A percentile compares a stretch with the other conserved stretches of the same genome.
Evolutionary conservation across 2,797 vertebrate species (phyloP).

Genomic region (Arrhamphus sclerolepis): DNA sequence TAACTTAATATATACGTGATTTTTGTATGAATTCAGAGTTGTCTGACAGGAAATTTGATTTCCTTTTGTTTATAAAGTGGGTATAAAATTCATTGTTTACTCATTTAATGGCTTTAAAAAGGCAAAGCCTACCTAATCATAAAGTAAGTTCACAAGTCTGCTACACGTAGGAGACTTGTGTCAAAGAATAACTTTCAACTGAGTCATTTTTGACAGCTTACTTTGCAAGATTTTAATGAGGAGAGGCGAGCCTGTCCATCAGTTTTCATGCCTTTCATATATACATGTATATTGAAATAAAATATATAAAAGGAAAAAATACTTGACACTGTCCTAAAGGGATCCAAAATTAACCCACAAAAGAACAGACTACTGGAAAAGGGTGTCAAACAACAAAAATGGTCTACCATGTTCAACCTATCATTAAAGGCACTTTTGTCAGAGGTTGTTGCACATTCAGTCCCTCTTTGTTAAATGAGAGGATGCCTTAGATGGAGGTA

Average conservation of each 20-base stretch:
- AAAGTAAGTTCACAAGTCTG: too few species aligned
- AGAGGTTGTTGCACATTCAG: constrained; percentile 69
- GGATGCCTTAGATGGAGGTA: constrained; percentile 65
- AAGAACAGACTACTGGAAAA: too few species aligned
- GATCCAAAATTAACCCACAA: too few species aligned
- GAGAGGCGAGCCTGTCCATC: constrained; percentile 29
- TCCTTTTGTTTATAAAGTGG: too few species aligned
- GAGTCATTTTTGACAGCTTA: constrained; percentile 37
- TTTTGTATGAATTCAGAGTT: neutral
- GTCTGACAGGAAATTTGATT: neutral
- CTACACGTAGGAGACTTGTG: constrained; percentile 4
- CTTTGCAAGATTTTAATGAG: constrained; percentile 59
- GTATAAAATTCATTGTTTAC: neutral
- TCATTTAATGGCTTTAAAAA: too few species aligned
- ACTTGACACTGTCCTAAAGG: too few species aligned
- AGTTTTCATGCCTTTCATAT: constrained; percentile 18
- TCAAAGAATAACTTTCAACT: constrained; percentile 29
- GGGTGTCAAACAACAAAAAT: constrained; percentile 41
- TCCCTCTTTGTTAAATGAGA: constrained; percentile 71
- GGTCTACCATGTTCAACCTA: constrained; percentile 33
- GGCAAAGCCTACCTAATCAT: too few species aligned
- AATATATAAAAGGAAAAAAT: neutral
- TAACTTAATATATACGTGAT: neutral
- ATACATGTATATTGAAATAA: constrained; percentile 59
- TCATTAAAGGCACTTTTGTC: constrained; percentile 62